Percentiles rank a stretch among this genome's conserved stretches.
Conservation (phyloP, 2,113 vertebrate genomes). For the Dasyornis broadbenti region DNA sequence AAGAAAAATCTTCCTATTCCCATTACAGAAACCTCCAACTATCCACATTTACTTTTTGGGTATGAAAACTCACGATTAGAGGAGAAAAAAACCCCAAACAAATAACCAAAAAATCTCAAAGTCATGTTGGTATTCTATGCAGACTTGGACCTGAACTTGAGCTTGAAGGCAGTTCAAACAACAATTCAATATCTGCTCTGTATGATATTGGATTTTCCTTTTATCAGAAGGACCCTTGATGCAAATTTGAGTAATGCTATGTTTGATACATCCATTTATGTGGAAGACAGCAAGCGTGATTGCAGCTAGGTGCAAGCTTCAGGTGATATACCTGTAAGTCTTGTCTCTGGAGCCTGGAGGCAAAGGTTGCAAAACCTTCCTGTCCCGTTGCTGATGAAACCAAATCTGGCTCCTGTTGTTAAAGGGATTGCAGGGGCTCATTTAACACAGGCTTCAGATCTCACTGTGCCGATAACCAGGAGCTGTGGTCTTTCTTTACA, state of each 20-base stretch:
- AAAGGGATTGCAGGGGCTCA: not conserved
- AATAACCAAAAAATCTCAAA: not conserved
- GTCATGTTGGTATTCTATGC: not conserved
- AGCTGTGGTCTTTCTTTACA: not conserved
- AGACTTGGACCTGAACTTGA: not conserved
- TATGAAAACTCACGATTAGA: not conserved
- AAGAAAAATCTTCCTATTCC: not conserved
- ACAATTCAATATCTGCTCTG: not conserved
- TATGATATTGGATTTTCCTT: not conserved
- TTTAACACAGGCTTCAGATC: not conserved
- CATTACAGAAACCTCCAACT: not conserved
- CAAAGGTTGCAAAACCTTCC: not conserved
- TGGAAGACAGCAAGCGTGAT: not conserved
- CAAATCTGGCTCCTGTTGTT: not conserved
- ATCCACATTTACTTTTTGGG: not conserved
- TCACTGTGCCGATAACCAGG: not conserved
- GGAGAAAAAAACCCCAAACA: not conserved
- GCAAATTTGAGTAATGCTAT: not conserved
- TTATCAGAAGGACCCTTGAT: not conserved
- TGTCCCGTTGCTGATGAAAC: not conserved
- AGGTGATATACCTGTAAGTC: not conserved
- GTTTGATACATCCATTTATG: not conserved
- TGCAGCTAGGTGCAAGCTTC: not conserved
- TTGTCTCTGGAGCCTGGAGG: not conserved
- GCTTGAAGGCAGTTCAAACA: not conserved